These are phyloP conservation scores for Selene dorsalis DNA, from an alignment of 2,797 vertebrate genomes.

Conservation along the genomic window DNA sequence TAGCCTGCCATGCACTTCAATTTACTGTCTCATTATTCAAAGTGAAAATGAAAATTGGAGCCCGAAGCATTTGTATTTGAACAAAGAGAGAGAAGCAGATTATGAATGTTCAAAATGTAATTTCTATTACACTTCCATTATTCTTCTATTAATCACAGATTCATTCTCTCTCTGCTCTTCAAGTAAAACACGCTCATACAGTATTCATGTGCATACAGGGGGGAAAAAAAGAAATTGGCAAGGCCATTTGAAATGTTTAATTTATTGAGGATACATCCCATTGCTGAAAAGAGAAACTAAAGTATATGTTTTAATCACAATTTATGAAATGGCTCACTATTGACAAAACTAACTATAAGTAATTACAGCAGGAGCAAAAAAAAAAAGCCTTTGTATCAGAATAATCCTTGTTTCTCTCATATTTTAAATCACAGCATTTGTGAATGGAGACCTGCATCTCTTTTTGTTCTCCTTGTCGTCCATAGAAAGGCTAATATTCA, in stretches of 20 bases:
- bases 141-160: slow-evolving; percentile 88
- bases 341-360: slow-evolving; percentile 66
- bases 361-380: slow-evolving; percentile 49
- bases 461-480: slow-evolving; percentile 70
- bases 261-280: slow-evolving; percentile 70
- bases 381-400: slow-evolving; percentile 41
- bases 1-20: slow-evolving; percentile 73
- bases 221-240: slow-evolving; percentile 68
- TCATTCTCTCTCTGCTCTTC: slow-evolving; percentile 80
- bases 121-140: slow-evolving; percentile 88
- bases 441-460: slow-evolving; percentile 67
- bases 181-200: slow-evolving; percentile 83
- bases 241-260: slow-evolving; percentile 81
- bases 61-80: slow-evolving; percentile 85
- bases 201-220: slow-evolving; percentile 82
- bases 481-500: slow-evolving; percentile 81
- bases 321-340: slow-evolving; percentile 62
- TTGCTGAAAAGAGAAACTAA: slow-evolving; percentile 62
- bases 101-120: slow-evolving; percentile 86
- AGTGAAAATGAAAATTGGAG: slow-evolving; percentile 84
- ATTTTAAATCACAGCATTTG: slow-evolving; percentile 70
- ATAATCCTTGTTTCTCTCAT: slow-evolving; percentile 54
- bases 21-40: slow-evolving; percentile 84
- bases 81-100: slow-evolving; percentile 84
- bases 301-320: slow-evolving; percentile 75